phyloP scores from a whole-genome alignment of 2,113 vertebrate species.

The Dipodomys merriami region DNA sequence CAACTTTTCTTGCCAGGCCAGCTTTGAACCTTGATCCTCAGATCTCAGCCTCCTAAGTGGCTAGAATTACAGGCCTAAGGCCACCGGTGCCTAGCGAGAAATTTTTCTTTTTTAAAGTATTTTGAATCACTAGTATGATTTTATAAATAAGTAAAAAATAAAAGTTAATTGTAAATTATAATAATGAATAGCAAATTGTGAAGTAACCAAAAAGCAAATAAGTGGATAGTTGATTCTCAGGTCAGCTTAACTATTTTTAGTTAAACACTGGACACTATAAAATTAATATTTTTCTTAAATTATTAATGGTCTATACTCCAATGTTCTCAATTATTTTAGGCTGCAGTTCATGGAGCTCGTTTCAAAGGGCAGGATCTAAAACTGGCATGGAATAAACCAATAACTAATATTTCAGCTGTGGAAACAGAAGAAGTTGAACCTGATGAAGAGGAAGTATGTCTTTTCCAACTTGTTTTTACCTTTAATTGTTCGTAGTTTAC shows the following conservation, averaged over 20 bases:
- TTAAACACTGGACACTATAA: slow-evolving; percentile 27
- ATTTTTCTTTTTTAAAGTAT: slow-evolving; percentile 31
- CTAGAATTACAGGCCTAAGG: too few relatives aligned
- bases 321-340: slow-evolving; percentile 86
- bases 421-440: slow-evolving; percentile 94
- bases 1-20: too few relatives aligned
- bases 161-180: slow-evolving; percentile 13
- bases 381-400: slow-evolving; percentile 96
- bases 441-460: slow-evolving; percentile 96
- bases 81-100: too few relatives aligned
- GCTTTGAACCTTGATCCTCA: too few relatives aligned
- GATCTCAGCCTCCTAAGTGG: too few relatives aligned
- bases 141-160: slow-evolving; percentile 34
- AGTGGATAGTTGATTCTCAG: background rate
- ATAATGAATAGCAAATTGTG: slow-evolving; percentile 18
- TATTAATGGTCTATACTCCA: slow-evolving; percentile 43
- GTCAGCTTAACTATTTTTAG: slow-evolving; percentile 40
- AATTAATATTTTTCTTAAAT: background rate
- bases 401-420: slow-evolving; percentile 84
- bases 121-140: background rate
- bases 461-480: slow-evolving; percentile 60
- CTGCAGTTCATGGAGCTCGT: slow-evolving; percentile 93
- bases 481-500: slow-evolving; percentile 53
- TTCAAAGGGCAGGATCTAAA: slow-evolving; percentile 94
- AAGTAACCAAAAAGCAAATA: background rate